phyloP scores from a whole-genome alignment of 2,113 vertebrate species.

The Percina caprodes region DNA sequence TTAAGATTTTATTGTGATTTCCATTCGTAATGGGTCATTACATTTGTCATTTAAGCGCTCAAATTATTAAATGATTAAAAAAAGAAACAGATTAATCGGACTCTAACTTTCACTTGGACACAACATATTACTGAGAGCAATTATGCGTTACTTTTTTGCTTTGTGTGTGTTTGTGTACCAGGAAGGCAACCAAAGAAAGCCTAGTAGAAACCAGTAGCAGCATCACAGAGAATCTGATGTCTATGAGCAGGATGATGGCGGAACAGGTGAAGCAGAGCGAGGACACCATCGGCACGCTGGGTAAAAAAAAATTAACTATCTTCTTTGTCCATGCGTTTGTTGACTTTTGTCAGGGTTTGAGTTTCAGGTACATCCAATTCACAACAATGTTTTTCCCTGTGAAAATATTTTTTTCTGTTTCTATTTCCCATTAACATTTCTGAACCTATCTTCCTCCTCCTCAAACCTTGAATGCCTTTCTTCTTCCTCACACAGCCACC shows the following conservation, averaged over 20 bases:
- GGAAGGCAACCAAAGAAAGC: constrained; percentile 91
- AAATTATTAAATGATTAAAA: neutral
- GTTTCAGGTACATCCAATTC: neutral
- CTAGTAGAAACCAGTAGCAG: constrained; percentile 89
- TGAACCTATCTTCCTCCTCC: neutral
- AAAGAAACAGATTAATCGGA: neutral
- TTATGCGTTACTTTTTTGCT: neutral
- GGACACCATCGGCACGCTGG: constrained; percentile 89
- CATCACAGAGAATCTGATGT: constrained; percentile 95
- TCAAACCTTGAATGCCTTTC: neutral
- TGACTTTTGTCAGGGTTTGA: neutral
- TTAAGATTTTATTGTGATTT: neutral
- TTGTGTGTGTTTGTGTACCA: constrained; percentile 51
- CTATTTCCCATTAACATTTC: neutral
- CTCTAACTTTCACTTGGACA: neutral
- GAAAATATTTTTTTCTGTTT: neutral
- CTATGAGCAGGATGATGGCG: constrained; percentile 95
- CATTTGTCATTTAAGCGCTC: neutral
- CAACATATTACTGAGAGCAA: neutral
- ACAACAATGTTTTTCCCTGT: neutral
- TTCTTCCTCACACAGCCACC: constrained; percentile 78
- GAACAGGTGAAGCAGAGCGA: constrained; percentile 94
- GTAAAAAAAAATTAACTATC: constrained; percentile 69
- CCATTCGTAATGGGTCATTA: neutral
- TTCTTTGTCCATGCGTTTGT: neutral